These are phyloP conservation scores for Melanotaenia maccullochi DNA, from an alignment of 2,797 vertebrate species.

Conservation along the genomic window DNA sequence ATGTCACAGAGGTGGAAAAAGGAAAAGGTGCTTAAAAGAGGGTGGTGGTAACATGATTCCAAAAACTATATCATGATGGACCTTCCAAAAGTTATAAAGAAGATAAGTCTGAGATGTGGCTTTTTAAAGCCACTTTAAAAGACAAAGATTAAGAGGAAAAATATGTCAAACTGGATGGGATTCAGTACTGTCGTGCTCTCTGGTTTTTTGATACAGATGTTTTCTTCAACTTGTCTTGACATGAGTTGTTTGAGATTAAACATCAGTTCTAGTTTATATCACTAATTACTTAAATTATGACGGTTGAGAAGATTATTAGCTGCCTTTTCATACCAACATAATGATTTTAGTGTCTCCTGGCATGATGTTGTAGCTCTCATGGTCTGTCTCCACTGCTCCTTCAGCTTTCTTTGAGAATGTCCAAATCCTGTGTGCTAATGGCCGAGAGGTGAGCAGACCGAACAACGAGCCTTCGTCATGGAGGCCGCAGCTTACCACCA, in stretches of 20 bases:
- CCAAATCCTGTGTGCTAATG: constrained; percentile 81
- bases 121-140: constrained; percentile 15
- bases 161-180: constrained; percentile 2
- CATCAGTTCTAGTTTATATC: constrained; percentile 5
- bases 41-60: constrained; percentile 39
- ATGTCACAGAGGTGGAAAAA: constrained; percentile 34
- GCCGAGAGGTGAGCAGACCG: constrained; percentile 76
- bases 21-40: constrained; percentile 10
- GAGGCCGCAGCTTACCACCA: constrained; percentile 85
- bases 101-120: constrained; percentile 22
- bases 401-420: constrained; percentile 91
- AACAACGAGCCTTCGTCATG: constrained; percentile 68
- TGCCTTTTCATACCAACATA: constrained; percentile 8
- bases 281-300: constrained; percentile 29
- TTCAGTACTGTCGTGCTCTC: constrained; percentile 19
- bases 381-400: constrained; percentile 34
- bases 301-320: constrained; percentile 17
- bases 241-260: constrained; percentile 23
- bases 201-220: constrained; percentile 79
- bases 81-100: constrained; percentile 26
- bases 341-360: background rate
- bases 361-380: constrained; percentile 15
- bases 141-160: background rate
- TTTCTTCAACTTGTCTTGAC: constrained; percentile 50
- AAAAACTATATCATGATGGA: constrained; percentile 22